Base-by-base conservation (phyloP, 2,888 invertebrate species). In the Amorpha juglandis region DNA sequence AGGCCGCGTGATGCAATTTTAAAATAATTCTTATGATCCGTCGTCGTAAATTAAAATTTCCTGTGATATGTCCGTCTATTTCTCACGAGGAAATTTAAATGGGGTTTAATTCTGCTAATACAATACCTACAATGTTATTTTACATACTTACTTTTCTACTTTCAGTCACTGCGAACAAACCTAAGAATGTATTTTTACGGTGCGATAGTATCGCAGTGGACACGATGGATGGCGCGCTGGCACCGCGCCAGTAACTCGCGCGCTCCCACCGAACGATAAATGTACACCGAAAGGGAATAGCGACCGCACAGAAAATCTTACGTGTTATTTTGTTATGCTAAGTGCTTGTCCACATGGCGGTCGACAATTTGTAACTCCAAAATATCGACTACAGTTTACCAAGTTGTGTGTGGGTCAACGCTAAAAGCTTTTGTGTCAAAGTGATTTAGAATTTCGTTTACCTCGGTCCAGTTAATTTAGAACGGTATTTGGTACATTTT, bases 201-300 rank as follows among this genome's bases (percentile, higher is more conserved):
- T 58, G 38, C 42, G 42, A 58, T 58, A 42, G 19, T 19, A 42
- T 58, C 58, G 42, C 12, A 55, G 38, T 58, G 58, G 19, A 58
- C 58, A 42, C 42, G 58, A 58, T 58, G 42, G 58, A 58, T 42
- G 11, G 58, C 67, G 52, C 19, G 58, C 58, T 70, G 69, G 71
- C 71, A 21, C 51, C 45, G 62, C 51, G 70, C 69, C 71, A 68
- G 53, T 51, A 27, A 38, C 14, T 48, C 42, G 47, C 62, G 19
- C 19, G 65, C 33, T 35, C 64, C 52, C 12, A 69, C 67, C 63
- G 47, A 62, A n/a, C 53, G 63, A 38, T 53, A 66, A 67, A 63
- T 64, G 66, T 62, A 64, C 63, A 62, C 63, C 63, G 62, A 65
- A 33, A 64, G 50, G 66, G 58, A 63, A 63, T 65, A 51, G 19